A percentile compares a stretch with the other conserved stretches of the same genome.
These are phyloP conservation scores for Drosophila fulvimacula DNA, from an alignment of 2,888 invertebrate species.

Conservation along the genomic window DNA sequence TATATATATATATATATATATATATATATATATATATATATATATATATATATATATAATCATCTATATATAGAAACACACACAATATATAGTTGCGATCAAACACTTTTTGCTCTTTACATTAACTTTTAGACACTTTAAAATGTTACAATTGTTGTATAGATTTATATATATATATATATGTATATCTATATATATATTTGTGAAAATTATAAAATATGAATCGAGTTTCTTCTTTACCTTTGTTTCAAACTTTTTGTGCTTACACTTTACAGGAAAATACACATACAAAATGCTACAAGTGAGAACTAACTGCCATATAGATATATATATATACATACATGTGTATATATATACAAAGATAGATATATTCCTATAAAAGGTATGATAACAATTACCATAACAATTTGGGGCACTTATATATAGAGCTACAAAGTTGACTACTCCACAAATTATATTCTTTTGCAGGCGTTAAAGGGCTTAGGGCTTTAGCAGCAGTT, in stretches of 20 bases:
- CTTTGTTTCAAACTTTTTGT: conserved; percentile 19
- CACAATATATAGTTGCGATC: conserved; percentile 1
- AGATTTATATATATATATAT: background rate
- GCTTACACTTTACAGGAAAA: conserved; percentile 46
- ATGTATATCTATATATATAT: conserved; percentile 4
- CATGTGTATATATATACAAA: background rate
- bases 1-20: conserved; percentile 13
- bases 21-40: too few relatives aligned
- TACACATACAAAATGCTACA: conserved; percentile 34
- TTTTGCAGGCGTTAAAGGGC: conserved; percentile 14
- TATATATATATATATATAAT: conserved; percentile 17
- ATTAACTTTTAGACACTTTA: conserved; percentile 16
- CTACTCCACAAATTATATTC: conserved; percentile 5
- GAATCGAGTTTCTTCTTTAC: conserved; percentile 1
- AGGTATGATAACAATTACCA: conserved; percentile 32
- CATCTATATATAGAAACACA: conserved; percentile 13
- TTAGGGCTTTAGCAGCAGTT: conserved; percentile 82
- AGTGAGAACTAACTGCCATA: conserved; percentile 22
- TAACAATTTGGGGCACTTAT: conserved; percentile 24
- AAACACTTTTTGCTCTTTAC: conserved; percentile 12
- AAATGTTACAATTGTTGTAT: conserved; percentile 10
- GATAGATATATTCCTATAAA: conserved; percentile 10
- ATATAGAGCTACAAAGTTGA: conserved; percentile 27
- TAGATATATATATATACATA: background rate
- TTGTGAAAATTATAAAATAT: conserved; percentile 7